Percentiles rank a stretch among this genome's conserved stretches.
phyloP scores from a whole-genome alignment of 1,140 invertebrate species.

The Drosophila santomea region DNA sequence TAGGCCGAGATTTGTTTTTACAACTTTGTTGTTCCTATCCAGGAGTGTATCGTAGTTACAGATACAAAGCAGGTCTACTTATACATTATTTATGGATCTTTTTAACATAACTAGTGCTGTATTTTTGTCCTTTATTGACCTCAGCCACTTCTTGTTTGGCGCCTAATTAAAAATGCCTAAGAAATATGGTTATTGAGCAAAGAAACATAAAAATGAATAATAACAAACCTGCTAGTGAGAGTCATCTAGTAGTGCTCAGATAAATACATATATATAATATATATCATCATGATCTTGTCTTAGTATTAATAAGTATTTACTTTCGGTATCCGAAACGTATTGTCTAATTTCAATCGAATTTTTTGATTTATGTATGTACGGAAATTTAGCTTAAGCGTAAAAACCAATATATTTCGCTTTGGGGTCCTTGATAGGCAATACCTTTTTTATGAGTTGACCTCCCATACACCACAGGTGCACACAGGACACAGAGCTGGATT shows the following conservation, averaged over 20 bases:
- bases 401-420: constrained; percentile 21
- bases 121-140: constrained; percentile 1
- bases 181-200: neutral
- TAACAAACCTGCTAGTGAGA: too few species aligned
- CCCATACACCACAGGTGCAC: constrained; percentile 1
- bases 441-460: constrained; percentile 33
- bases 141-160: constrained; percentile 38
- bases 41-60: neutral
- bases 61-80: neutral
- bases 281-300: too few species aligned
- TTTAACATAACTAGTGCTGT: neutral
- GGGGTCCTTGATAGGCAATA: neutral
- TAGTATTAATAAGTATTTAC: neutral
- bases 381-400: neutral
- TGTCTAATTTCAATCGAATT: neutral
- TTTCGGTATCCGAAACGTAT: too few species aligned
- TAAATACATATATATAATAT: too few species aligned
- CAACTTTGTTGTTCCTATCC: constrained; percentile 61
- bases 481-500: constrained; percentile 3
- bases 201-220: neutral
- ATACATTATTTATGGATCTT: constrained; percentile 44
- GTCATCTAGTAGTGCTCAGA: too few species aligned
- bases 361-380: constrained; percentile 50
- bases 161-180: constrained; percentile 61
- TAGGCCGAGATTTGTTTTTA: constrained; percentile 69